phyloP scores from a whole-genome alignment of 2,797 vertebrate species.

The Rachycentron canadum region DNA sequence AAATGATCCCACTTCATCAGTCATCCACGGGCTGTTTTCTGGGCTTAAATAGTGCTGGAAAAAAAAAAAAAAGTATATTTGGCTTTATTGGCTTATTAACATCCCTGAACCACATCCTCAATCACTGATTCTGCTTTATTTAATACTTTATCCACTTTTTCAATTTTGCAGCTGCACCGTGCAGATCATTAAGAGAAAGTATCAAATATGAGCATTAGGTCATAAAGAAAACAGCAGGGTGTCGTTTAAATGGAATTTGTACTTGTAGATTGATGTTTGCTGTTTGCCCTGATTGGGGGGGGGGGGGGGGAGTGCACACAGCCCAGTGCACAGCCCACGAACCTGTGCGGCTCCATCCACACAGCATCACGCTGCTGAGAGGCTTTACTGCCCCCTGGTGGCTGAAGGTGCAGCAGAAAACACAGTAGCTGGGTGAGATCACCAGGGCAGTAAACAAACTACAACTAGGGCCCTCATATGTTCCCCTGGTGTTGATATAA shows the following conservation, averaged over 20 bases:
- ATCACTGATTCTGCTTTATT: not conserved
- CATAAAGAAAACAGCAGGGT: not conserved
- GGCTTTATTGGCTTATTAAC: not conserved
- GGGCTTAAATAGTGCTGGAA: not conserved
- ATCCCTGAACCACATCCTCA: not conserved
- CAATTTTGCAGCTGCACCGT: not conserved
- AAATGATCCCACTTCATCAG: not conserved
- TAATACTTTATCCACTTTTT: not conserved
- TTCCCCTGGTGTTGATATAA: too few relatives aligned
- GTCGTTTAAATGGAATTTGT: not conserved
- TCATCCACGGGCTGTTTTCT: not conserved
- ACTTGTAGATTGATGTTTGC: conserved; percentile 2
- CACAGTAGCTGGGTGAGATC: too few relatives aligned
- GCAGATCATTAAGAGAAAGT: not conserved
- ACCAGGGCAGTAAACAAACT: not conserved
- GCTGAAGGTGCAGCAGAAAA: not conserved
- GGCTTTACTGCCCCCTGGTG: conserved; percentile 67
- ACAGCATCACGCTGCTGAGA: conserved; percentile 22
- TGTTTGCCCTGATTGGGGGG: conserved; percentile 21
- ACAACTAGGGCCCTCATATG: too few relatives aligned
- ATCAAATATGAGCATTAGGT: not conserved
- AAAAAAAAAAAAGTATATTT: not conserved
- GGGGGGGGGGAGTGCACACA: too few relatives aligned
- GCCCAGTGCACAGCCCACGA: conserved; percentile 11
- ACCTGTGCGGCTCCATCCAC: conserved; percentile 12